Percentiles rank a stretch among this genome's conserved stretches.
These are phyloP conservation scores for Laticauda laticaudata DNA, from an alignment of 2,113 vertebrate species.

Conservation along the genomic window DNA sequence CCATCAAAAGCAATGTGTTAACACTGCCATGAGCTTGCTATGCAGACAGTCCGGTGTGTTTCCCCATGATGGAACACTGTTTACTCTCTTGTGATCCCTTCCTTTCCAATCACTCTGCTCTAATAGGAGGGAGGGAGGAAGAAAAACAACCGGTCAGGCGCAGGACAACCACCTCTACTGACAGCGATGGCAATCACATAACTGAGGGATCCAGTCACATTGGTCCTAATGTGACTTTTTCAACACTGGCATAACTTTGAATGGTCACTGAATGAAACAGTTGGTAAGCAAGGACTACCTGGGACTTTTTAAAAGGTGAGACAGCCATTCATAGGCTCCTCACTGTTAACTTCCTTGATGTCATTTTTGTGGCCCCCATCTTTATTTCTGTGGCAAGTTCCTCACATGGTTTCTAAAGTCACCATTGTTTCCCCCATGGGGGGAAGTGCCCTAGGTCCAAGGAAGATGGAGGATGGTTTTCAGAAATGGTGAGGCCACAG, in stretches of 20 bases:
- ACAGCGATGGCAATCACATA: not conserved
- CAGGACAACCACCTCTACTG: not conserved
- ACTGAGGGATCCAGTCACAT: not conserved
- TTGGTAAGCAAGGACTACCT: not conserved
- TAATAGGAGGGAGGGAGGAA: not conserved
- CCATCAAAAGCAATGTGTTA: not conserved
- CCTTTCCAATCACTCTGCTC: not conserved
- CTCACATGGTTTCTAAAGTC: not conserved
- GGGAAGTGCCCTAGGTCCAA: not conserved
- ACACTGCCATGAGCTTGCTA: not conserved
- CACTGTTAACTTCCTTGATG: not conserved
- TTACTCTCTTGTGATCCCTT: not conserved
- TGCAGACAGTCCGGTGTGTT: rapidly evolving
- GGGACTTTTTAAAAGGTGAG: not conserved
- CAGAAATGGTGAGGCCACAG: not conserved
- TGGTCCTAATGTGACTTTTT: not conserved
- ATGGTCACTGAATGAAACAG: not conserved
- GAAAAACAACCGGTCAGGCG: not conserved
- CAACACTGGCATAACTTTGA: not conserved
- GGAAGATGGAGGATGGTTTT: not conserved
- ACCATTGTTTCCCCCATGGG: not conserved
- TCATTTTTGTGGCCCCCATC: not conserved
- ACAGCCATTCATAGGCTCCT: not conserved
- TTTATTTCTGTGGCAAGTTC: not conserved
- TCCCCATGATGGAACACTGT: not conserved